These are phyloP conservation scores for Scolopax rusticola DNA, from an alignment of 2,797 vertebrate genomes.

Conservation along the genomic window DNA sequence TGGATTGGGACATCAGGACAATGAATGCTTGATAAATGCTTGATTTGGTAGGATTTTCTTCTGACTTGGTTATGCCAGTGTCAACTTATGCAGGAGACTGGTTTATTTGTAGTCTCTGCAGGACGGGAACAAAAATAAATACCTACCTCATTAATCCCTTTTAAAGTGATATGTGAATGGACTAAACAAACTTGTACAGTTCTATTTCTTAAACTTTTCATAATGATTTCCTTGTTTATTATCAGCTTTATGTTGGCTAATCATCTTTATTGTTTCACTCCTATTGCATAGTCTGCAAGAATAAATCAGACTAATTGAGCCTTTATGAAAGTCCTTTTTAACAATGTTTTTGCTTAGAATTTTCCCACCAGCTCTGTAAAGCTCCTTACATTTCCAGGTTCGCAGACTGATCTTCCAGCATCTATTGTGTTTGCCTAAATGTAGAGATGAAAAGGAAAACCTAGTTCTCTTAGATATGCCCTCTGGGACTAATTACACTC, in stretches of 20 bases:
- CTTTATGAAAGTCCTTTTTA: conserved; percentile 3
- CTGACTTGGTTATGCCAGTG: not conserved
- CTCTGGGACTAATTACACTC: conserved; percentile 83
- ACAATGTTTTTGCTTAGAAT: conserved; percentile 48
- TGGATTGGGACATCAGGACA: not conserved
- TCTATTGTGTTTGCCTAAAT: conserved; percentile 73
- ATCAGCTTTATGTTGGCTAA: conserved; percentile 65
- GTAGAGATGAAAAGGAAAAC: conserved; percentile 75
- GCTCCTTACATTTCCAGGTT: conserved; percentile 47
- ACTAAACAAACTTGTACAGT: conserved; percentile 41
- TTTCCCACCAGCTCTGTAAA: conserved; percentile 31
- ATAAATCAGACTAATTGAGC: conserved; percentile 46
- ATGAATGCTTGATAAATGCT: not conserved
- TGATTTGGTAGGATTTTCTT: not conserved
- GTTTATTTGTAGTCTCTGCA: not conserved
- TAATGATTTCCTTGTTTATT: no score
- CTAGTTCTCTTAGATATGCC: conserved; percentile 74
- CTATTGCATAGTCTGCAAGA: conserved; percentile 10
- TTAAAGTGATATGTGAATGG: conserved; percentile 9
- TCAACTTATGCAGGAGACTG: not conserved
- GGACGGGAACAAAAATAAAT: not conserved
- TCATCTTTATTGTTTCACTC: conserved; percentile 50
- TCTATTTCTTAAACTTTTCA: conserved; percentile 71
- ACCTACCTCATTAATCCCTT: not conserved
- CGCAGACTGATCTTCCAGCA: conserved; percentile 41